These are phyloP conservation scores for Eumaeus atala DNA, from an alignment of 1,140 invertebrate genomes.

Conservation along the genomic window DNA sequence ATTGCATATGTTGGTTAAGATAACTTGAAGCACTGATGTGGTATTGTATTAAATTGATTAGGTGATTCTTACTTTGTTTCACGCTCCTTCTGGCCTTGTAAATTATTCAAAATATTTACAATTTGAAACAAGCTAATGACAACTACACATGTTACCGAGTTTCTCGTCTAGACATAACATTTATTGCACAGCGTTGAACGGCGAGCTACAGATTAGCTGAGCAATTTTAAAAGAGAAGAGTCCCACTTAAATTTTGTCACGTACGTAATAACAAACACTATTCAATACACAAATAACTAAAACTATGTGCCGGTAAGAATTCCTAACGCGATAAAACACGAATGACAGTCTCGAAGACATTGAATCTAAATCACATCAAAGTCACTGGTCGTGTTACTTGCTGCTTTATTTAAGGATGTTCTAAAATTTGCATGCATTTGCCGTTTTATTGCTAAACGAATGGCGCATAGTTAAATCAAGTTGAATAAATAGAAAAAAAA, in stretches of 20 bases:
- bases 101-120: conserved; percentile 40
- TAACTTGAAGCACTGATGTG: too few relatives aligned
- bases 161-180: conserved; percentile 37
- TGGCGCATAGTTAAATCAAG: conserved; percentile 69
- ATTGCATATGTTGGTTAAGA: background rate
- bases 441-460: conserved; percentile 64
- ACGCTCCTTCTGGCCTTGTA: conserved; percentile 17
- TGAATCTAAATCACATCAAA: conserved; percentile 33
- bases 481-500: conserved; percentile 70
- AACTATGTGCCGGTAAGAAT: conserved; percentile 51
- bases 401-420: conserved; percentile 54
- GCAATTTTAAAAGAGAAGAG: conserved; percentile 28
- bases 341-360: conserved; percentile 31
- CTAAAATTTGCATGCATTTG: conserved; percentile 53
- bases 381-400: conserved; percentile 37
- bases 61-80: conserved; percentile 14
- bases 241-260: conserved; percentile 34
- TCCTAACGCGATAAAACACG: conserved; percentile 44
- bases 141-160: conserved; percentile 51
- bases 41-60: conserved; percentile 10
- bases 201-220: conserved; percentile 19
- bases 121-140: conserved; percentile 28
- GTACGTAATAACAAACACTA: conserved; percentile 40
- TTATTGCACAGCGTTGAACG: conserved; percentile 30
- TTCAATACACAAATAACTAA: conserved; percentile 43